phyloP scores from a whole-genome alignment of 2,797 vertebrate species.

The Microchirus variegatus region DNA sequence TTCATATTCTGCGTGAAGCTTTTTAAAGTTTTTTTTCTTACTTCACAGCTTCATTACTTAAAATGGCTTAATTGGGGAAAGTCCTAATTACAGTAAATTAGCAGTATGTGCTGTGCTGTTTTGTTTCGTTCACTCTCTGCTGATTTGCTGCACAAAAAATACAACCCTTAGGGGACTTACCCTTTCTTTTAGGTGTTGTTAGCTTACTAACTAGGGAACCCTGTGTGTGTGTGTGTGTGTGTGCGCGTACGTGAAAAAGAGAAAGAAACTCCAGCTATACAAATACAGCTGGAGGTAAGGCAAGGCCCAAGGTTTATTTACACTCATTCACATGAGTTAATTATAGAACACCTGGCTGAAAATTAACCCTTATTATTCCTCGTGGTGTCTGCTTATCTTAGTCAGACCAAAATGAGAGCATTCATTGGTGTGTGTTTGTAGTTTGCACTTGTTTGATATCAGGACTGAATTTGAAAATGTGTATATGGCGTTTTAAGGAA shows the following conservation, averaged over 20 bases:
- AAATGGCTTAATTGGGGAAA: constrained; percentile 41
- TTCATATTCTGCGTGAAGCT: constrained; percentile 2
- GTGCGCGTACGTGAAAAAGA: constrained; percentile 5
- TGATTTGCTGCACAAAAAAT: constrained; percentile 33
- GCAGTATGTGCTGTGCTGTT: constrained; percentile 21
- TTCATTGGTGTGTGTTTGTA: constrained; percentile 27
- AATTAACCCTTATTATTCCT: constrained; percentile 56
- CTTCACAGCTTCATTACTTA: constrained; percentile 33
- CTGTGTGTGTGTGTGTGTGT: constrained; percentile 22
- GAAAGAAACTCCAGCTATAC: constrained; percentile 71
- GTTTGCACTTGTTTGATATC: constrained; percentile 34
- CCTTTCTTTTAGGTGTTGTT: constrained; percentile 59
- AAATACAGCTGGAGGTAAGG: constrained; percentile 79
- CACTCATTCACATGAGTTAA: constrained; percentile 66
- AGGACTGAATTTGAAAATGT: too few species aligned
- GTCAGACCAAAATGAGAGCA: constrained; percentile 3
- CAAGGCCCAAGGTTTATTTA: constrained; percentile 76
- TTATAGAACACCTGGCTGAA: constrained; percentile 76
- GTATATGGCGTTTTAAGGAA: too few species aligned
- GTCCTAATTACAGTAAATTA: constrained; percentile 46
- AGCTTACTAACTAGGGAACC: constrained; percentile 33
- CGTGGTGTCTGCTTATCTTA: constrained; percentile 34
- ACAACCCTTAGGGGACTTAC: constrained; percentile 21
- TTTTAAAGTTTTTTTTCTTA: constrained; percentile 25
- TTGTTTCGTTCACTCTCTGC: constrained; percentile 20